phyloP scores from a whole-genome alignment of 2,888 invertebrate genomes.

The Rhyacophila evoluta region DNA sequence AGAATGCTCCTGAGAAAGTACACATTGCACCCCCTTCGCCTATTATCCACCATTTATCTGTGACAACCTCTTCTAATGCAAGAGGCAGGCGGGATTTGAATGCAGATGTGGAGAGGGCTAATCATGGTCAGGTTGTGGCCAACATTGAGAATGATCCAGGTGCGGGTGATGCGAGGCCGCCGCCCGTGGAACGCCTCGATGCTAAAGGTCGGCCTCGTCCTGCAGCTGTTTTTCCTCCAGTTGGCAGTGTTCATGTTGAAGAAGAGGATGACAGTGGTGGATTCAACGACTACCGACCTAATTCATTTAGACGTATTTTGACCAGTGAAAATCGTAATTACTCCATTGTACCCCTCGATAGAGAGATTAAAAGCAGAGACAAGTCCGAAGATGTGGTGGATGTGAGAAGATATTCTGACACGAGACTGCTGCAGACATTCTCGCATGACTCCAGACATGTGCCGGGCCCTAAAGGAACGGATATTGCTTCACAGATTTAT shows the following conservation, averaged over 20 bases:
- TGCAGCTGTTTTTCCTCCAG: constrained; percentile 54
- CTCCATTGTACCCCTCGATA: constrained; percentile 53
- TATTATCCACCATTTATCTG: constrained; percentile 59
- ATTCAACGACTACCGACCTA: constrained; percentile 66
- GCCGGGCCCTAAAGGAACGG: constrained; percentile 41
- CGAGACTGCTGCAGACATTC: constrained; percentile 60
- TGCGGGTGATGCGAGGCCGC: constrained; percentile 46
- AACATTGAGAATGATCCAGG: constrained; percentile 72
- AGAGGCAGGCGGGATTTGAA: constrained; percentile 55
- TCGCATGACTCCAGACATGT: constrained; percentile 50
- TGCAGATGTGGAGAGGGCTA: constrained; percentile 53
- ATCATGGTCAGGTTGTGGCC: constrained; percentile 70
- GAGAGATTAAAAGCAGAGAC: constrained; percentile 46
- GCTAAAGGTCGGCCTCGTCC: constrained; percentile 55
- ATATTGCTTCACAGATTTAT: constrained; percentile 60
- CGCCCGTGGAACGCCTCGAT: constrained; percentile 33
- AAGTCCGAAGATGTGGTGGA: constrained; percentile 55
- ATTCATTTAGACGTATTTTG: constrained; percentile 61
- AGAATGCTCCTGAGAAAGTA: constrained; percentile 89
- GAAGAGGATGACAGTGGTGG: constrained; percentile 69
- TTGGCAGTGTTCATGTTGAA: constrained; percentile 60
- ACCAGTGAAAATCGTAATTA: constrained; percentile 50
- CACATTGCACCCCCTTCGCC: constrained; percentile 77
- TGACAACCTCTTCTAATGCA: constrained; percentile 55
- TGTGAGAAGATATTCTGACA: constrained; percentile 62